Conservation (phyloP, 1,140 invertebrate species). For the Trissolcus basalis region DNA sequence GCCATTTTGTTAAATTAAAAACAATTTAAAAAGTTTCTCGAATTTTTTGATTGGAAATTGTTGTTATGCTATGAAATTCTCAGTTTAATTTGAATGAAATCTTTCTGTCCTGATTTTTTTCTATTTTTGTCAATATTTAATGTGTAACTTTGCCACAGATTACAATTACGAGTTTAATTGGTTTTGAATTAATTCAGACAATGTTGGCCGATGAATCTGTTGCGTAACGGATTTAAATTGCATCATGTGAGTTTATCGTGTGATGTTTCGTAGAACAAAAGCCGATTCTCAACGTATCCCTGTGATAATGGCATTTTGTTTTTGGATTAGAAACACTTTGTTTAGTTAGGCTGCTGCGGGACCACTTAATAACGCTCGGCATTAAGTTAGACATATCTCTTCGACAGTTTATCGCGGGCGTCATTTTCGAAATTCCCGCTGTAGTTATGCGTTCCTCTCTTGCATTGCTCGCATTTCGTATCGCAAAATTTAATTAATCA, state of each 20-base stretch:
- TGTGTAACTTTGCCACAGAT: not conserved
- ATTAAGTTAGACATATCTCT: conserved; percentile 28
- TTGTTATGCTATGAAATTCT: too few species aligned
- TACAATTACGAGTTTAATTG: not conserved
- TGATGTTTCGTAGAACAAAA: conserved; percentile 6
- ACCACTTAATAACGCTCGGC: conserved; percentile 34
- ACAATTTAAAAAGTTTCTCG: too few species aligned
- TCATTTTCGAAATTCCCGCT: conserved; percentile 32
- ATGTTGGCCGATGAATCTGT: conserved; percentile 1
- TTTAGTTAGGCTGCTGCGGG: conserved; percentile 23
- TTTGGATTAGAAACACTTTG: conserved; percentile 20
- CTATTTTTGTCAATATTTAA: not conserved
- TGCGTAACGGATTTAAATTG: conserved; percentile 17
- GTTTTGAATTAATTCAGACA: conserved; percentile 12
- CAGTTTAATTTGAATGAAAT: too few species aligned
- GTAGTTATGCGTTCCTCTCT: conserved; percentile 4
- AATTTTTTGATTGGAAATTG: too few species aligned
- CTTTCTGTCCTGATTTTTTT: too few species aligned
- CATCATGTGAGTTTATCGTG: conserved; percentile 15
- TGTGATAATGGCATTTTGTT: conserved; percentile 22
- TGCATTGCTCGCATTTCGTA: conserved; percentile 19
- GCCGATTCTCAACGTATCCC: not conserved
- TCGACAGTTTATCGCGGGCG: conserved; percentile 25
- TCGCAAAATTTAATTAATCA: conserved; percentile 19
- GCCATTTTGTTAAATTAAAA: too few species aligned